Evolutionary conservation across 2,797 vertebrate genomes (phyloP), one percentile per base, ranked within the genome.

Genomic region (Mus caroli): DNA sequence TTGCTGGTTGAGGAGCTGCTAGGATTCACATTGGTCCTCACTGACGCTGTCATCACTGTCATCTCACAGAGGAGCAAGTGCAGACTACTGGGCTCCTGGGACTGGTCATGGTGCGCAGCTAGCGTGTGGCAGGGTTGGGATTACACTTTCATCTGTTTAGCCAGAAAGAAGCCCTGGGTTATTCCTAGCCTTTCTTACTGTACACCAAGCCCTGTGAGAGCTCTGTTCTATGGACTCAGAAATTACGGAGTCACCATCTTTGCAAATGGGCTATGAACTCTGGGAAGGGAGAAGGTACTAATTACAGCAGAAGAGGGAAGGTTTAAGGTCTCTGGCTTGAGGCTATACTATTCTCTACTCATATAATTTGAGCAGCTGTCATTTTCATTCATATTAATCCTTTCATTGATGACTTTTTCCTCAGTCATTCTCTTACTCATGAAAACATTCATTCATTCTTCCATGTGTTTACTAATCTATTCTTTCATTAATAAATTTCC

Each of bases 141-240:
- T 80, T 28, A 26, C 82, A 15, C 54, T 22, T 6, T 4, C 15
- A 4, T 58, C 56, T 80, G 11, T 56, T 46, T 37, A 71, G 2
- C 28, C 37, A 19, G 76, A 83, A 83, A 34, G 58, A 83, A 88
- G 17, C 22, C 24, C 17, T 4, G 40, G 31, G 6, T 2, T 62
- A 12, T 50, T 40, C 62, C 43, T 12, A 54, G 7, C 26, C 6
- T 43, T 71, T 37, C 28, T 94, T n/a, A 19, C 8, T 76, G 26
- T 40, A 0, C 0, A 2, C 6, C 10, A 37, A 84, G 22, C 0
- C 50, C 19, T n/a, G 64, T n/a, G 64, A 7, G 73, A 7, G 9
- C 12, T 85, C 14, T 31, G 2, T 7, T 46, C 28, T 37, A 11
- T 20, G 62, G n/a, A 24, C 64, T 90, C 50, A 80, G 62, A 80